phyloP scores from a whole-genome alignment of 2,113 vertebrate species.

The Psettodes erumei region DNA sequence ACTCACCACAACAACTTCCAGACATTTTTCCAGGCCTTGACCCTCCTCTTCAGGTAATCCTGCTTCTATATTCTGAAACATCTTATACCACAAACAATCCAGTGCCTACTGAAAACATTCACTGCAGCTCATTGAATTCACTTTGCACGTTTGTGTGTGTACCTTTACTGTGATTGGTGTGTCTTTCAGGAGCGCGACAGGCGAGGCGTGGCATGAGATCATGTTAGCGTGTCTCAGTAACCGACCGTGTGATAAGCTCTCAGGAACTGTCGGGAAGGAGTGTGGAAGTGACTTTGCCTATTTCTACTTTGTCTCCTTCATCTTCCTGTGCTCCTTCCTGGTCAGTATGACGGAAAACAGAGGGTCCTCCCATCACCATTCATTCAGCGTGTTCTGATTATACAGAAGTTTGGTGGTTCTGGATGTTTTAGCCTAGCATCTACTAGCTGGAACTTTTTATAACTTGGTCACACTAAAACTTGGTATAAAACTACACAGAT shows the following conservation, averaged over 20 bases:
- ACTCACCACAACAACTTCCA: constrained; percentile 97
- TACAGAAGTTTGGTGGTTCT: not conserved
- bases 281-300: constrained; percentile 98
- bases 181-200: constrained; percentile 91
- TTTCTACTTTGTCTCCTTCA: constrained; percentile 99
- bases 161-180: not conserved
- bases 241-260: constrained; percentile 85
- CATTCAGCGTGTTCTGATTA: not conserved
- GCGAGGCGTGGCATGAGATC: constrained; percentile 99
- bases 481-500: not conserved
- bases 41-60: constrained; percentile 93
- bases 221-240: constrained; percentile 93
- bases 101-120: not conserved
- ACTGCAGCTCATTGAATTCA: not conserved
- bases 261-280: constrained; percentile 84
- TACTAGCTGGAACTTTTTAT: not conserved
- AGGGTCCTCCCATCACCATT: not conserved
- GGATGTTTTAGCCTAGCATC: not conserved
- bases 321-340: constrained; percentile 99
- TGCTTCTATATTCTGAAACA: not conserved
- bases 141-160: not conserved
- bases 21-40: constrained; percentile 94
- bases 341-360: constrained; percentile 80
- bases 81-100: not conserved
- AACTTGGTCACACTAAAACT: not conserved